Evolutionary conservation across 2,797 vertebrate genomes (phyloP).

Genomic region (Falco cherrug): DNA sequence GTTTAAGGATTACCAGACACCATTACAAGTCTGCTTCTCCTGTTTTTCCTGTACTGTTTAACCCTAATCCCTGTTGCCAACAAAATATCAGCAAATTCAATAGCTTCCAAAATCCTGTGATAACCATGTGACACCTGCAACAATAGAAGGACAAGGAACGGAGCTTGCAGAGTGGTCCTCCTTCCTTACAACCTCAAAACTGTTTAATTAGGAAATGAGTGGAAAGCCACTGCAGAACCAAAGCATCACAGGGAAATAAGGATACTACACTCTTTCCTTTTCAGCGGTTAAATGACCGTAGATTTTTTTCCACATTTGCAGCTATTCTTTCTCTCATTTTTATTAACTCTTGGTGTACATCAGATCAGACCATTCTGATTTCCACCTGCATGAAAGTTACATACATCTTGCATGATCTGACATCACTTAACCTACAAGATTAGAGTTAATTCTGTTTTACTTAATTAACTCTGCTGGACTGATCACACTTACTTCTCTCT

Average conservation of each 20-base stretch:
- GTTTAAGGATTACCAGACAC: neutral
- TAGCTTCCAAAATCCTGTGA: neutral
- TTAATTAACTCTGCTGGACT: slow-evolving; percentile 37
- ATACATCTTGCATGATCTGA: neutral
- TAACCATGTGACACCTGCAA: neutral
- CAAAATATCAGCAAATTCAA: neutral
- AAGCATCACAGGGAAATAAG: neutral
- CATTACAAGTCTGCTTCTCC: neutral
- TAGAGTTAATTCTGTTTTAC: slow-evolving; percentile 35
- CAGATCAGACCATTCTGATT: neutral
- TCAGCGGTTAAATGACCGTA: neutral
- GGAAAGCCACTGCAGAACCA: neutral
- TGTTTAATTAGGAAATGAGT: neutral
- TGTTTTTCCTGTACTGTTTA: neutral
- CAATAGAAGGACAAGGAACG: neutral
- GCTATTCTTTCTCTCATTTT: neutral
- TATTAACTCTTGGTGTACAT: neutral
- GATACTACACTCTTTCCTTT: neutral
- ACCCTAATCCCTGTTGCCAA: neutral
- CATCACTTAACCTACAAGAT: neutral
- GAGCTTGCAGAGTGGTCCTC: neutral
- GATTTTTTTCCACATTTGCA: neutral
- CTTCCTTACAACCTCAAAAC: neutral
- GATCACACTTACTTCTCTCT: slow-evolving; percentile 30
- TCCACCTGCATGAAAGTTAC: neutral